Percentiles rank a stretch among this genome's conserved stretches.
phyloP scores from a whole-genome alignment of 2,113 vertebrate species.

The Gorsachius goisagi region DNA sequence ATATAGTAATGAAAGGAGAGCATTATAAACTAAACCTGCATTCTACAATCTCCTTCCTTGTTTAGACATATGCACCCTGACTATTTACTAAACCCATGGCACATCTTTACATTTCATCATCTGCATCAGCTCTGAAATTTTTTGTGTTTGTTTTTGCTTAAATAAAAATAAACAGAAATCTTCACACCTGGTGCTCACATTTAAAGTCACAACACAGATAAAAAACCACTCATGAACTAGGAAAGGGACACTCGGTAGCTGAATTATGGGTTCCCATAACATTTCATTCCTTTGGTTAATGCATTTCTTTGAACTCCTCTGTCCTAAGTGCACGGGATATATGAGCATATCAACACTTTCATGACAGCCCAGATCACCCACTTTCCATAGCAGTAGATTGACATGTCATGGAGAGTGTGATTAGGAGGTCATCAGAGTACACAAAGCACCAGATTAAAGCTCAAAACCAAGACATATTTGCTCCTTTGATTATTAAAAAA shows the following conservation, averaged over 20 bases:
- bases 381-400: slow-evolving; percentile 26
- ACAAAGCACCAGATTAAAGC: slow-evolving; percentile 39
- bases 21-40: slow-evolving; percentile 36
- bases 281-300: slow-evolving; percentile 28
- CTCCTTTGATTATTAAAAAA: slow-evolving; percentile 41
- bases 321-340: slow-evolving; percentile 27
- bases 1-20: slow-evolving; percentile 43
- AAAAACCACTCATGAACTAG: not conserved
- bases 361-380: slow-evolving; percentile 14
- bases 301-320: slow-evolving; percentile 47
- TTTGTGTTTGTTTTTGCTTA: slow-evolving; percentile 52
- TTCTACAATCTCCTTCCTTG: slow-evolving; percentile 41
- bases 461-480: slow-evolving; percentile 45
- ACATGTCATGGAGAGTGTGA: slow-evolving; percentile 12
- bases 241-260: not conserved
- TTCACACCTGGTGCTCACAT: slow-evolving; percentile 49
- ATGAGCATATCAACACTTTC: not conserved
- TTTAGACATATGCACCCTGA: slow-evolving; percentile 57
- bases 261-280: slow-evolving; percentile 25
- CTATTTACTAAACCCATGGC: slow-evolving; percentile 57
- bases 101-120: slow-evolving; percentile 64
- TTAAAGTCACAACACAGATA: slow-evolving; percentile 40
- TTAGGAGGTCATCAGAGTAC: slow-evolving; percentile 38
- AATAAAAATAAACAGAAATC: slow-evolving; percentile 45
- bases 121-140: slow-evolving; percentile 44